Evolutionary conservation across 2,888 invertebrate genomes (phyloP).

Genomic region (Melinopterus prodromus): DNA sequence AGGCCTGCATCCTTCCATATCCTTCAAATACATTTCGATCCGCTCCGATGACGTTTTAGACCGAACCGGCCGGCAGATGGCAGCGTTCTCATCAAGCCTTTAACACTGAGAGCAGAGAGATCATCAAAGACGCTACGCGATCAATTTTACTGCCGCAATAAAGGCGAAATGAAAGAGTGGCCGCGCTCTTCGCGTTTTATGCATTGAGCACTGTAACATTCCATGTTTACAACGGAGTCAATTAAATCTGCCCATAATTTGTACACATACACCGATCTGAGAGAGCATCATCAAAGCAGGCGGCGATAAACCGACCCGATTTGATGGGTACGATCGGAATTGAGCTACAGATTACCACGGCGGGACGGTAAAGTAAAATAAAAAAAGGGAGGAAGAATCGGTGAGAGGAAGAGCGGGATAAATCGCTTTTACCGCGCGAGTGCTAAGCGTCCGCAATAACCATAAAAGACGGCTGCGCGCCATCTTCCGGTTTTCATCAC

Average conservation of each 20-base stretch:
- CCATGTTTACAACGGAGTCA: not conserved
- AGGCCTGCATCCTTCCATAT: not conserved
- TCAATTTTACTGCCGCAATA: not conserved
- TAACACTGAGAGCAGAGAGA: not conserved
- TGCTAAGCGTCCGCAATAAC: not conserved
- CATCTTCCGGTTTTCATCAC: slow-evolving; percentile 4
- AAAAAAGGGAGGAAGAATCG: not conserved
- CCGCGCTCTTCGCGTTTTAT: not conserved
- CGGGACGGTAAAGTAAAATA: not conserved
- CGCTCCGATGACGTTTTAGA: not conserved
- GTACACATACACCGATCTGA: not conserved
- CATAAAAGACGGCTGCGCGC: not conserved
- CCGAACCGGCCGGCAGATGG: not conserved
- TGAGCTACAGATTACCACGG: too few relatives aligned
- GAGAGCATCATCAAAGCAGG: not conserved
- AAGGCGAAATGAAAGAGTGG: slow-evolving; percentile 4
- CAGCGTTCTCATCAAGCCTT: not conserved
- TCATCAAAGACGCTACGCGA: not conserved
- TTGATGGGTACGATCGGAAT: not conserved
- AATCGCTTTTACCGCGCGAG: too few relatives aligned
- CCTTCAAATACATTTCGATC: not conserved
- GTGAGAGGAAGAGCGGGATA: not conserved
- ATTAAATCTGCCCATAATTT: not conserved
- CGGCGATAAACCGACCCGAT: not conserved
- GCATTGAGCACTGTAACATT: not conserved